Evolutionary conservation across 2,113 vertebrate genomes (phyloP).

Genomic region (Oreocharis arfaki): DNA sequence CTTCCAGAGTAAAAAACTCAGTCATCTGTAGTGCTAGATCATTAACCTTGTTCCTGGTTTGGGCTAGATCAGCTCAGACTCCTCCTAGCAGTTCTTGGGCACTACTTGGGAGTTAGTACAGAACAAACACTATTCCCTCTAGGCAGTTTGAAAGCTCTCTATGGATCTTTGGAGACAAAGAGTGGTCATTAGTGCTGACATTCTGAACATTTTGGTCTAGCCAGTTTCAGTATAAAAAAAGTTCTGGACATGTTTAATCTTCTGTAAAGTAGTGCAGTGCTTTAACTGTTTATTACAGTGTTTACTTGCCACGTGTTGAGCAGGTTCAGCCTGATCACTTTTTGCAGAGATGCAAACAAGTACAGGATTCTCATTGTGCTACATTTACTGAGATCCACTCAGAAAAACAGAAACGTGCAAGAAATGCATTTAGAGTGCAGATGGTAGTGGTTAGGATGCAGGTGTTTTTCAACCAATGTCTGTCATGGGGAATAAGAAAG

Average conservation of each 20-base stretch:
- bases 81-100: neutral
- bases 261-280: neutral
- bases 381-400: neutral
- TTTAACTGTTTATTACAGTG: neutral
- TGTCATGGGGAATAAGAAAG: neutral
- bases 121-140: neutral
- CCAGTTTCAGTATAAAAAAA: neutral
- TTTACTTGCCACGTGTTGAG: neutral
- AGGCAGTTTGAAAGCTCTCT: neutral
- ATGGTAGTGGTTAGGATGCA: neutral
- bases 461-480: neutral
- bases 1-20: neutral
- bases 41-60: neutral
- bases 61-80: neutral
- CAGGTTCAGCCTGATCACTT: neutral
- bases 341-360: neutral
- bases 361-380: neutral
- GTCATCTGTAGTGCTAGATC: neutral
- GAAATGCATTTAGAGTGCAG: neutral
- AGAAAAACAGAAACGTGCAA: neutral
- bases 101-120: neutral
- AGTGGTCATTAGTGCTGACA: neutral
- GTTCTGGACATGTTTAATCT: neutral
- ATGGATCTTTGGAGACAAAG: neutral
- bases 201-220: neutral